phyloP scores from a whole-genome alignment of 2,113 vertebrate species.

The Ramphastos sulfuratus region DNA sequence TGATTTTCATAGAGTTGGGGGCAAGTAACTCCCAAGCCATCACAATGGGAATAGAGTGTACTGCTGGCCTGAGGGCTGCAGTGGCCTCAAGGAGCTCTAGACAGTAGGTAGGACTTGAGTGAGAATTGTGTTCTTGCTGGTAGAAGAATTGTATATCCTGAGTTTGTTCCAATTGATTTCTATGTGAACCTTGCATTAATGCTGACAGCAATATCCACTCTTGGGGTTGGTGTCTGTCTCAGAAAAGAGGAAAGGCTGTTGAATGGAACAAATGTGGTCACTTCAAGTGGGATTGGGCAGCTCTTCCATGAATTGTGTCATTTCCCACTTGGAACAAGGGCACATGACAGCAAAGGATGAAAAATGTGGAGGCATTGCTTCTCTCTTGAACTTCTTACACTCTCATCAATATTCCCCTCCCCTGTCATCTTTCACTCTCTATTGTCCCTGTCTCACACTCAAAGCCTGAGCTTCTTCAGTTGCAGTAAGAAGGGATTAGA shows the following conservation, averaged over 20 bases:
- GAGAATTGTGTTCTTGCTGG: not conserved
- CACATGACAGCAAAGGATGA: not conserved
- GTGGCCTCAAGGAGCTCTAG: not conserved
- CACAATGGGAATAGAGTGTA: too few relatives aligned
- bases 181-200: not conserved
- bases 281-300: not conserved
- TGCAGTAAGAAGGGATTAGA: not conserved
- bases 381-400: not conserved
- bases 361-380: not conserved
- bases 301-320: not conserved
- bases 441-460: not conserved
- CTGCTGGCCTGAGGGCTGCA: not conserved
- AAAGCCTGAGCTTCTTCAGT: not conserved
- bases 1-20: too few relatives aligned
- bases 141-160: not conserved
- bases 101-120: not conserved
- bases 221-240: not conserved
- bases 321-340: not conserved
- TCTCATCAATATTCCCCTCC: not conserved
- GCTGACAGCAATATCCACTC: not conserved
- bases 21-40: too few relatives aligned
- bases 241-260: not conserved
- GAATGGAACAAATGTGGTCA: not conserved
- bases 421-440: not conserved
- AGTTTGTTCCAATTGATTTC: not conserved